phyloP scores from a whole-genome alignment of 2,888 invertebrate species.

The Drosophila subquinaria region DNA sequence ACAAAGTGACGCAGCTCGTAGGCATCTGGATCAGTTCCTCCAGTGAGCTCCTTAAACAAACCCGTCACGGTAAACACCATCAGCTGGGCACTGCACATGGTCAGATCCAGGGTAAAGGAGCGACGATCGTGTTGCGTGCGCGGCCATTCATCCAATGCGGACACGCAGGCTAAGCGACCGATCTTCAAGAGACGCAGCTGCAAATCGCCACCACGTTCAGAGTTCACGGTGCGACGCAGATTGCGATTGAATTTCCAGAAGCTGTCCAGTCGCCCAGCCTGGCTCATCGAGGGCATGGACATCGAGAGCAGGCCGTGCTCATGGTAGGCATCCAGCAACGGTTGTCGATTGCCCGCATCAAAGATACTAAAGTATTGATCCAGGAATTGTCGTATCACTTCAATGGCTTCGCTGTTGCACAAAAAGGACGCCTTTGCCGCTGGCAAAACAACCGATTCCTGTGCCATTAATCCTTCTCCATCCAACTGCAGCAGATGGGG shows the following conservation, averaged over 20 bases:
- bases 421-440: conserved; percentile 89
- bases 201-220: conserved; percentile 87
- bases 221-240: conserved; percentile 86
- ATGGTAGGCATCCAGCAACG: conserved; percentile 94
- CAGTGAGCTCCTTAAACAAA: conserved; percentile 90
- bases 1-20: conserved; percentile 89
- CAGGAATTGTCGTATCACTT: conserved; percentile 90
- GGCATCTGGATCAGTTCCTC: conserved; percentile 84
- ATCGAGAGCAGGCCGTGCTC: conserved; percentile 93
- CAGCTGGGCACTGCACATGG: conserved; percentile 89
- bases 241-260: conserved; percentile 90
- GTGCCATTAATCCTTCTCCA: conserved; percentile 92
- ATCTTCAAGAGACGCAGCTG: conserved; percentile 89
- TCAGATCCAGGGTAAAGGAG: conserved; percentile 95
- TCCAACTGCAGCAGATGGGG: conserved; percentile 95
- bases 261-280: conserved; percentile 86
- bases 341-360: conserved; percentile 92
- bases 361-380: conserved; percentile 94
- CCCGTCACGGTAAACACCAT: conserved; percentile 94
- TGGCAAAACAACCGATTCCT: conserved; percentile 89
- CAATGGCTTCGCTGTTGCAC: conserved; percentile 64
- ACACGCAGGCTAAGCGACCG: conserved; percentile 92
- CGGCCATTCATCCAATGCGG: conserved; percentile 93
- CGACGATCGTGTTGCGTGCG: conserved; percentile 94
- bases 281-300: conserved; percentile 87